Conservation (phyloP, 92 coral and sea anemone genomes). For the Palythoa grandis region DNA sequence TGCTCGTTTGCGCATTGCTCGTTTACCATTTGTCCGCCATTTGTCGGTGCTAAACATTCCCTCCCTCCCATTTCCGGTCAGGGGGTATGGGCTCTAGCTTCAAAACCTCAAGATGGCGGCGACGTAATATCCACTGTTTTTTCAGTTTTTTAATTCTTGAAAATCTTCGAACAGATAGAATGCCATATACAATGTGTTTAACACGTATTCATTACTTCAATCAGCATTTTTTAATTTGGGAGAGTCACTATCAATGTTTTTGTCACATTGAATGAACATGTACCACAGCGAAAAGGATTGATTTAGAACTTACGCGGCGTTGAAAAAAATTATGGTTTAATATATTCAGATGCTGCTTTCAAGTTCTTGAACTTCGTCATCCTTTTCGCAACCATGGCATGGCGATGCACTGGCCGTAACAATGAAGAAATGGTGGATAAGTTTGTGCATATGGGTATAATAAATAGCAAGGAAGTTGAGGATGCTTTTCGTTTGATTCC, state of each 20-base stretch:
- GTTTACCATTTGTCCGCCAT: too few species aligned
- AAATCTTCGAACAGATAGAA: slow-evolving; percentile 4
- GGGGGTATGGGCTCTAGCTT: slow-evolving; percentile 28
- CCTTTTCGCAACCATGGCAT: slow-evolving; percentile 62
- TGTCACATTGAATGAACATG: not conserved
- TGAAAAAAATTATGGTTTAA: not conserved
- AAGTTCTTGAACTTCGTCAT: slow-evolving; percentile 6
- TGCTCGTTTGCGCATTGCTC: too few species aligned
- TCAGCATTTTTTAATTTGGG: not conserved
- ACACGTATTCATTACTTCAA: not conserved
- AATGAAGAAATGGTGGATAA: slow-evolving; percentile 98
- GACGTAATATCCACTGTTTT: not conserved
- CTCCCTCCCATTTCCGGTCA: not conserved
- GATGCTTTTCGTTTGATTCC: slow-evolving; percentile 93
- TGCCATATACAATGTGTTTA: not conserved
- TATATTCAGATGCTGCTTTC: slow-evolving; percentile 34
- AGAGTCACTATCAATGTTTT: not conserved
- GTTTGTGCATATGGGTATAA: slow-evolving; percentile 82
- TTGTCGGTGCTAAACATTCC: not conserved
- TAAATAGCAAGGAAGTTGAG: slow-evolving; percentile 85
- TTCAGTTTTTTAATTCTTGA: not conserved
- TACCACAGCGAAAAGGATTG: not conserved
- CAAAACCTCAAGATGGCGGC: slow-evolving; percentile 28
- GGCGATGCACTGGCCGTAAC: slow-evolving; percentile 90
- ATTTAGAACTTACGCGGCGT: not conserved